Evolutionary conservation across 2,113 vertebrate genomes (phyloP).

Genomic region (Ia io): DNA sequence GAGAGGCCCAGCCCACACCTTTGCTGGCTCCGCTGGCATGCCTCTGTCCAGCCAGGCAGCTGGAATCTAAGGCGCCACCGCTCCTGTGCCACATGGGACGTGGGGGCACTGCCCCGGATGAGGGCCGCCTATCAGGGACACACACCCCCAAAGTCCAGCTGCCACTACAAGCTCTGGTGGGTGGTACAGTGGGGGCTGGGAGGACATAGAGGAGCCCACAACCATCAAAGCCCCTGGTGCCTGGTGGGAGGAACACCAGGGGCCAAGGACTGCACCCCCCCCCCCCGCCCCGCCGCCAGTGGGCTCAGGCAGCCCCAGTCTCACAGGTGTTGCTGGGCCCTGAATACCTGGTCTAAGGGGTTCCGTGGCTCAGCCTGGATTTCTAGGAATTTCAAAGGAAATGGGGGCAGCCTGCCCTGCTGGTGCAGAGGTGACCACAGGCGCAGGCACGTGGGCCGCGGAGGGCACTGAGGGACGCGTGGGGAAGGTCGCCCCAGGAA

Average conservation of each 20-base stretch:
- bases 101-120: neutral
- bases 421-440: neutral
- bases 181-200: fast-evolving
- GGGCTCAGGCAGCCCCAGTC: too few relatives aligned
- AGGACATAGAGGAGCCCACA: neutral
- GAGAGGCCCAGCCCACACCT: too few relatives aligned
- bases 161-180: fast-evolving
- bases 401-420: neutral
- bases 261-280: neutral
- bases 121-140: neutral
- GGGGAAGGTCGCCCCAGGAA: neutral
- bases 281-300: too few relatives aligned
- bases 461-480: neutral
- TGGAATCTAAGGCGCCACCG: fast-evolving
- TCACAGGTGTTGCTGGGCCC: neutral
- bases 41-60: neutral
- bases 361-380: neutral
- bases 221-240: neutral
- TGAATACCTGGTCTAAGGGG: fast-evolving
- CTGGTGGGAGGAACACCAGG: too few relatives aligned
- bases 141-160: neutral
- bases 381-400: neutral
- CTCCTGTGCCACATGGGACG: neutral
- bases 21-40: fast-evolving
- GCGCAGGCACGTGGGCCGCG: too few relatives aligned